Evolutionary conservation across 2,888 invertebrate species (phyloP).

Genomic region (Limenitis arthemis): DNA sequence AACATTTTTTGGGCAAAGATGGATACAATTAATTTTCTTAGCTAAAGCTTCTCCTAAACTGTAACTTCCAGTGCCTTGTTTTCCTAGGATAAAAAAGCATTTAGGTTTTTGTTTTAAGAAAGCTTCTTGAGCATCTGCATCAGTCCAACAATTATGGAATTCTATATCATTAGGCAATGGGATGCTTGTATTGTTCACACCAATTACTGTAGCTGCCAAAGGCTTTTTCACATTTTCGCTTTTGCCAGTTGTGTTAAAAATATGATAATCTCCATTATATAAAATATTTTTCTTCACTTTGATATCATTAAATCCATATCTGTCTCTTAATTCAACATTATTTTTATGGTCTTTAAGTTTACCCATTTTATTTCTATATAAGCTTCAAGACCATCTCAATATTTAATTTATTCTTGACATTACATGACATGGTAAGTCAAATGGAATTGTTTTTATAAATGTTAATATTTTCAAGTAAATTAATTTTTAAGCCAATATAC

Average conservation of each 20-base stretch:
- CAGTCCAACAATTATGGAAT: constrained; percentile 55
- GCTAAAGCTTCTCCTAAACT: constrained; percentile 70
- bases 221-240: constrained; percentile 25
- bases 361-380: constrained; percentile 1
- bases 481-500: too few species aligned
- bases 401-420: background rate
- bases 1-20: constrained; percentile 70
- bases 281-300: constrained; percentile 32
- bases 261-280: constrained; percentile 33
- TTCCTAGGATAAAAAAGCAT: constrained; percentile 73
- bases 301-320: constrained; percentile 32
- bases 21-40: constrained; percentile 69
- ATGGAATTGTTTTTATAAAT: too few species aligned
- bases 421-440: too few species aligned
- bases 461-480: too few species aligned
- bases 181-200: constrained; percentile 49
- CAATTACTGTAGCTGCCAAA: constrained; percentile 48
- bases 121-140: constrained; percentile 63
- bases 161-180: constrained; percentile 34
- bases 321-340: constrained; percentile 40
- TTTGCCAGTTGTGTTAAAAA: constrained; percentile 25
- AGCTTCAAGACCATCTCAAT: background rate
- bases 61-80: constrained; percentile 68
- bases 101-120: constrained; percentile 66
- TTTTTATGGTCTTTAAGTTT: constrained; percentile 29